Base-by-base conservation (phyloP, 2,113 vertebrate genomes). In the Cephalophus harveyi region DNA sequence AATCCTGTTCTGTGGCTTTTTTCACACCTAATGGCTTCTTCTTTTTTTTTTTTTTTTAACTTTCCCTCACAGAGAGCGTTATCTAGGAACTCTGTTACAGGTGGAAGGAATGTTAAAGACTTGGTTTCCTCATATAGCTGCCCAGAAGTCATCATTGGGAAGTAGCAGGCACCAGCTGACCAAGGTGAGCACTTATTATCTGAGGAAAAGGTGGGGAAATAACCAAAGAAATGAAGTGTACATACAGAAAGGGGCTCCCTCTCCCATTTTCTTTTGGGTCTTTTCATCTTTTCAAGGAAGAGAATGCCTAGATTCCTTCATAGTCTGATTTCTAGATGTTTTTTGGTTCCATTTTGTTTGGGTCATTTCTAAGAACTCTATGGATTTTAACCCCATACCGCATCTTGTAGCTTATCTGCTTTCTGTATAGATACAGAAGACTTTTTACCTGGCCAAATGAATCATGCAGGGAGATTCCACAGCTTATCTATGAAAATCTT, bases 31-130 rank as follows among this genome's bases (percentile, higher is more conserved):
- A 83, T 57, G 40, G 5, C 33, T 17, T 71, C 36, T 40, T 36
- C 27, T 19, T 21, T 78, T 48, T 50, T n/a, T 50, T 60, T 17
- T 14, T 89, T 74, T 43, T 46, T 50, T 55, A 11, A 81, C 82
- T 25, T 96, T 21, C 14, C 62, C 96, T 64, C 78, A 0, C 98
- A 99, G 99, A 7, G 99, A 99, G 90, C 99, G 99, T 81, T 99
- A 99, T 89, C 98, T 99, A 94, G 99, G 99, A 96, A 99, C 99
- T 4, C 98, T 99, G 86, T 98, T 99, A 30, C 99, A 99, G 98
- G 99, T 99, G 43, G 99, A 99, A 97, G 98, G 98, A 98, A 99
- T 99, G 99, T 97, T 99, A 55, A 99, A 99, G 98, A 96, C 99
- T 64, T 99, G 99, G 99, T 99, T 99, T 97, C 99, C 99, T 67